phyloP scores from a whole-genome alignment of 2,888 invertebrate genomes.

The Marronus borbonicus region DNA sequence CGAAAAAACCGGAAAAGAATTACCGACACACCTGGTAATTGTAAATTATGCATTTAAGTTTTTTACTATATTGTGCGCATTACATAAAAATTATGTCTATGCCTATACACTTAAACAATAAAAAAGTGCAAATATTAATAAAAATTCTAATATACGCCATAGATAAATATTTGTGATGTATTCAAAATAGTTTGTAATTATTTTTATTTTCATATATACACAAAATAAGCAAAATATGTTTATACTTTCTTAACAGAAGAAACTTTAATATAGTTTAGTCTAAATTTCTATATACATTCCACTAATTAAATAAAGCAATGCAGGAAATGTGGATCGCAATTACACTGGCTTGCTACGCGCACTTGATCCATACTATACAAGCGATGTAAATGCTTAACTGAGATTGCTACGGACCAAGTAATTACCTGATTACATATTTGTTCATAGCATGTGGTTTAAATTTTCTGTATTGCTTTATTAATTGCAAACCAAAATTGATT shows the following conservation, averaged over 20 bases:
- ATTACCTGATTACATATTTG: too few species aligned
- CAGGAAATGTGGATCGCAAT: too few species aligned
- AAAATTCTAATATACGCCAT: not conserved
- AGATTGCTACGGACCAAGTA: too few species aligned
- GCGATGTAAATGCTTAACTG: too few species aligned
- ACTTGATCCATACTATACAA: too few species aligned
- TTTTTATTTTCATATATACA: slow-evolving; percentile 8
- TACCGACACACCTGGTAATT: too few species aligned
- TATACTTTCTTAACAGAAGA: not conserved
- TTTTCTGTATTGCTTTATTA: not conserved
- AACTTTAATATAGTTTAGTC: not conserved
- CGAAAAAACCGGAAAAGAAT: too few species aligned
- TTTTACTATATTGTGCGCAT: slow-evolving; percentile 19
- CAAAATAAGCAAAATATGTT: slow-evolving; percentile 5
- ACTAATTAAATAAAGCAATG: too few species aligned
- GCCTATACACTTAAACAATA: not conserved
- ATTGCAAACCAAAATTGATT: too few species aligned
- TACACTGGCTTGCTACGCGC: too few species aligned
- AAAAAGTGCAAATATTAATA: not conserved
- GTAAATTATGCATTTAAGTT: not conserved
- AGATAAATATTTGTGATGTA: slow-evolving; percentile 12
- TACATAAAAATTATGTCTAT: slow-evolving; percentile 3
- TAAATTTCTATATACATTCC: too few species aligned
- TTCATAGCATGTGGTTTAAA: not conserved
- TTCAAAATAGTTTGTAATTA: slow-evolving; percentile 11